These are phyloP conservation scores for Euphydryas editha DNA, from an alignment of 2,888 invertebrate genomes.

Conservation along the genomic window DNA sequence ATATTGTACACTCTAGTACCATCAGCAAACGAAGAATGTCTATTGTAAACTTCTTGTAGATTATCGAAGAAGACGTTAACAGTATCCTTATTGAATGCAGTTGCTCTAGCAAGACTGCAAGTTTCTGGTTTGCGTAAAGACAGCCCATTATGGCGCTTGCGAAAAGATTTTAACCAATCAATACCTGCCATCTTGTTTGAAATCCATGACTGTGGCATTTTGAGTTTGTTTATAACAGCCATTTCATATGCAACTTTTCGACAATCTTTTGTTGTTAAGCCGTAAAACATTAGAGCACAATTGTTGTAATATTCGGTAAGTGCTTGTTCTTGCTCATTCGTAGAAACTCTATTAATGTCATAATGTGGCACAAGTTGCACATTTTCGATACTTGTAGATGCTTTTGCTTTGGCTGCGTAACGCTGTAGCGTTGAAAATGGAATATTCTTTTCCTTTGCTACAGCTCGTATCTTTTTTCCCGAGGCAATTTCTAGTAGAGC, in stretches of 20 bases:
- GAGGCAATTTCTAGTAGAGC: constrained; percentile 10
- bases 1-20: constrained; percentile 6
- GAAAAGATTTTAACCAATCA: neutral
- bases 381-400: too few species aligned
- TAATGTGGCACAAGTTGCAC: neutral
- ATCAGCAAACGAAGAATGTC: constrained; percentile 7
- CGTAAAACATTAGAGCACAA: constrained; percentile 40
- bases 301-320: constrained; percentile 14
- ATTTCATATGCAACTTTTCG: constrained; percentile 1
- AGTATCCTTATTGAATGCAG: neutral
- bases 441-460: constrained; percentile 14
- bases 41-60: constrained; percentile 7
- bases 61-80: neutral
- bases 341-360: neutral
- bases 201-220: neutral
- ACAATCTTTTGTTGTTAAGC: constrained; percentile 1
- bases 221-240: constrained; percentile 1
- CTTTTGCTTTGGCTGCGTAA: constrained; percentile 14
- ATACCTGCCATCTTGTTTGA: neutral
- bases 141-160: neutral
- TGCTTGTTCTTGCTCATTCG: constrained; percentile 3
- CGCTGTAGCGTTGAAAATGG: constrained; percentile 19
- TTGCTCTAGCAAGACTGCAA: neutral
- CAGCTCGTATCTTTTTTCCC: constrained; percentile 15
- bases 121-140: constrained; percentile 1